Conservation (phyloP, 2,113 vertebrate genomes). For the Peromyscus maniculatus region DNA sequence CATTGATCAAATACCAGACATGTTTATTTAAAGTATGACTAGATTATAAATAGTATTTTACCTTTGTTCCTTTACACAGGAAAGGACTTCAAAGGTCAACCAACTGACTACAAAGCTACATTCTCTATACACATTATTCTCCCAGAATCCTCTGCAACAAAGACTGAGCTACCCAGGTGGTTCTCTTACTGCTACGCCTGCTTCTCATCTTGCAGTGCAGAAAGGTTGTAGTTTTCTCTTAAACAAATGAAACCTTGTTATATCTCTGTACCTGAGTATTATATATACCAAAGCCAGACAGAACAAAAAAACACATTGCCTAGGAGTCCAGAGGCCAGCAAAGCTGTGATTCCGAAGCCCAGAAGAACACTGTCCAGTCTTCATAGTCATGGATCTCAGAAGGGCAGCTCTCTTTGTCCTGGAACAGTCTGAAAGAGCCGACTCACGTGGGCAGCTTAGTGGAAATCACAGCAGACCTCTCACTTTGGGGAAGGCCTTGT, state of each 20-base stretch:
- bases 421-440: not conserved
- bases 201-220: no score
- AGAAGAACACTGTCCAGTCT: not conserved
- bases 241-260: not conserved
- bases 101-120: not conserved
- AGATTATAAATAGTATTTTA: constrained; percentile 18
- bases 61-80: constrained; percentile 18
- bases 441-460: not conserved
- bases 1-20: constrained; percentile 17
- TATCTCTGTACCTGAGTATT: not conserved
- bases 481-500: not conserved
- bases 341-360: not conserved
- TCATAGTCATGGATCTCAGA: not conserved
- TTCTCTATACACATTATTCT: not conserved
- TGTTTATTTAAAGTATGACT: not conserved
- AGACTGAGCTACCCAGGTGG: not conserved
- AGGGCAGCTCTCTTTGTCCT: not conserved
- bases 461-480: constrained; percentile 4
- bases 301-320: not conserved
- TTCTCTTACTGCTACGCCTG: not conserved
- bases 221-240: not conserved
- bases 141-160: constrained; percentile 40
- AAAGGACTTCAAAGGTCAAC: not conserved
- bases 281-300: not conserved
- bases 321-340: not conserved